Conservation (phyloP, 2,888 invertebrate genomes). For the Agrotis puta region DNA sequence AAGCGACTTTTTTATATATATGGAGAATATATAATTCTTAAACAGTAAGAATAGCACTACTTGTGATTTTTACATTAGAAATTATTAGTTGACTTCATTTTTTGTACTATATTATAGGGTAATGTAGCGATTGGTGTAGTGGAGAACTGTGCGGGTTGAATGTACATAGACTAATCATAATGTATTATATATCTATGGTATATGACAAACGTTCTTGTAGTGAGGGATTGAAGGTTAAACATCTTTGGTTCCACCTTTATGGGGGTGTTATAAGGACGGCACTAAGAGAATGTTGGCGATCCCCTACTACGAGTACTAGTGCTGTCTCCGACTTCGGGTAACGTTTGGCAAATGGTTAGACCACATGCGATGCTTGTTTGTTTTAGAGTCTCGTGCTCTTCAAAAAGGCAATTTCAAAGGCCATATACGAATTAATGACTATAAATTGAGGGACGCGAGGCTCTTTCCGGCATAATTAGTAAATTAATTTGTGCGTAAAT, state of each 20-base stretch:
- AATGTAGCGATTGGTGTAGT: conserved; percentile 79
- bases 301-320: conserved; percentile 63
- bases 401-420: conserved; percentile 71
- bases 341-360: conserved; percentile 84
- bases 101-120: conserved; percentile 85
- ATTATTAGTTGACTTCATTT: conserved; percentile 87
- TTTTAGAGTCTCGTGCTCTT: conserved; percentile 77
- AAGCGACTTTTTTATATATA: conserved; percentile 91
- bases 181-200: conserved; percentile 75
- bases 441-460: conserved; percentile 75
- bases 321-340: conserved; percentile 70
- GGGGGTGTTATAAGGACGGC: conserved; percentile 14
- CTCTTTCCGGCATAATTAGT: conserved; percentile 76
- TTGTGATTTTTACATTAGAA: conserved; percentile 91
- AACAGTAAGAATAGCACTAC: conserved; percentile 91
- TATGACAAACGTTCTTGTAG: conserved; percentile 64
- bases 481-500: conserved; percentile 82
- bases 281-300: conserved; percentile 28
- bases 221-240: conserved; percentile 56
- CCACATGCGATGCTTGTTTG: conserved; percentile 82
- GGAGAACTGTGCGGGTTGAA: conserved; percentile 84
- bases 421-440: conserved; percentile 83
- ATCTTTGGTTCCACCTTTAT: conserved; percentile 34
- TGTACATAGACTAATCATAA: conserved; percentile 81
- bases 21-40: conserved; percentile 89